Percentiles rank a stretch among this genome's conserved stretches.
Evolutionary conservation across 2,113 vertebrate genomes (phyloP).

Genomic region (Clinocottus analis): DNA sequence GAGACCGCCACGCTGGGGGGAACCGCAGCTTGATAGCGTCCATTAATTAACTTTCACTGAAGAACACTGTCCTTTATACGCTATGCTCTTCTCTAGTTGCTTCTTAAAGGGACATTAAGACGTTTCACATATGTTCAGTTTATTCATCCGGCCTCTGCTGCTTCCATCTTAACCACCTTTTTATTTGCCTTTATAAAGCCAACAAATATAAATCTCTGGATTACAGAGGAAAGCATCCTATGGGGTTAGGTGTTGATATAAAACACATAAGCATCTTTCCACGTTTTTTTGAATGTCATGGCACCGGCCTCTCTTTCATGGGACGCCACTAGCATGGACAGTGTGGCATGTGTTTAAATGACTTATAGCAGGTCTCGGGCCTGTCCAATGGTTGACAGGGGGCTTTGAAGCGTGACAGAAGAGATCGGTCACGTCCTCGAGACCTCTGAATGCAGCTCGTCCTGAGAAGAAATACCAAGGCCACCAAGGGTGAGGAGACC

Average conservation of each 20-base stretch:
- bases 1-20: neutral
- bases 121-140: neutral
- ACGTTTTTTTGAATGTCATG: neutral
- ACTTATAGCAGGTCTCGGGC: neutral
- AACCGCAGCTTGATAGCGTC: neutral
- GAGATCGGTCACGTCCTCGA: slow-evolving; percentile 20
- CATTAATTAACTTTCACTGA: neutral
- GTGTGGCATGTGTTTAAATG: neutral
- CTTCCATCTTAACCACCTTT: neutral
- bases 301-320: neutral
- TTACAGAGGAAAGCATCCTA: neutral
- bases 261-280: neutral
- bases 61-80: neutral
- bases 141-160: neutral
- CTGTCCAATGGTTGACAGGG: slow-evolving; percentile 1
- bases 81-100: neutral
- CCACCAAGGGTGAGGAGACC: neutral
- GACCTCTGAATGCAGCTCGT: slow-evolving; percentile 18
- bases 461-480: neutral
- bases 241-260: neutral
- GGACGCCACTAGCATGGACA: neutral
- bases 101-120: neutral
- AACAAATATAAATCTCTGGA: neutral
- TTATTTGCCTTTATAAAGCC: neutral
- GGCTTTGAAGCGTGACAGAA: slow-evolving; percentile 27